Percentiles rank a stretch among this genome's conserved stretches.
phyloP scores from a whole-genome alignment of 1,140 invertebrate genomes.

The Drosophila nannoptera region DNA sequence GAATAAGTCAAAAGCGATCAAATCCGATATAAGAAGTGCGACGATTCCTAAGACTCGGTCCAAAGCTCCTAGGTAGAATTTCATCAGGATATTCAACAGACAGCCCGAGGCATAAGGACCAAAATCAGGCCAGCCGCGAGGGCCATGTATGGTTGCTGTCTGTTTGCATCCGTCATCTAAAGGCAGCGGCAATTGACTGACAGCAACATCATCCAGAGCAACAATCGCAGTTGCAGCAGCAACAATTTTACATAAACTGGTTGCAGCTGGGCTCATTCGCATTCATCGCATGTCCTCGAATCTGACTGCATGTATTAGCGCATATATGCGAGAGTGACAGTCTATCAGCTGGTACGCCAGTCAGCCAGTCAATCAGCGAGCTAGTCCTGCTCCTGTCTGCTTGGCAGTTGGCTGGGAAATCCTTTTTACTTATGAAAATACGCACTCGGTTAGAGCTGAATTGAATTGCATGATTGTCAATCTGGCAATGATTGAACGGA shows the following conservation, averaged over 20 bases:
- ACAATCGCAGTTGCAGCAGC: conserved; percentile 16
- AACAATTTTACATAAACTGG: conserved; percentile 66
- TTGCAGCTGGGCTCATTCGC: conserved; percentile 58
- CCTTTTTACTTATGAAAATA: conserved; percentile 74
- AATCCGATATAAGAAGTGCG: no score
- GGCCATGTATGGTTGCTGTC: conserved; percentile 28
- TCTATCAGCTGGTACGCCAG: conserved; percentile 6
- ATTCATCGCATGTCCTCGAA: conserved; percentile 61
- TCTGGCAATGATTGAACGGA: conserved; percentile 52
- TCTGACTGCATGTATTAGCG: conserved; percentile 68
- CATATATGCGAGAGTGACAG: conserved; percentile 17
- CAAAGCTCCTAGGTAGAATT: no score
- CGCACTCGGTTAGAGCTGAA: conserved; percentile 39
- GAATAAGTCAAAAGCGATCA: no score
- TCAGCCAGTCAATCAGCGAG: conserved; percentile 6
- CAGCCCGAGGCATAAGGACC: conserved; percentile 3
- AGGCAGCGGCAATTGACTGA: conserved; percentile 54
- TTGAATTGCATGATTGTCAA: conserved; percentile 56
- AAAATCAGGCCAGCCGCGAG: conserved; percentile 10
- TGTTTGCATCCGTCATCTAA: conserved; percentile 68
- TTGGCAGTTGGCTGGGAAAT: conserved; percentile 54
- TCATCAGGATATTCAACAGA: no score
- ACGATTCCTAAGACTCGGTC: no score
- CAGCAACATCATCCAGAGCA: conserved; percentile 44
- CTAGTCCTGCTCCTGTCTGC: conserved; percentile 34